Conservation (phyloP, 2,797 vertebrate species). For the Rachycentron canadum region DNA sequence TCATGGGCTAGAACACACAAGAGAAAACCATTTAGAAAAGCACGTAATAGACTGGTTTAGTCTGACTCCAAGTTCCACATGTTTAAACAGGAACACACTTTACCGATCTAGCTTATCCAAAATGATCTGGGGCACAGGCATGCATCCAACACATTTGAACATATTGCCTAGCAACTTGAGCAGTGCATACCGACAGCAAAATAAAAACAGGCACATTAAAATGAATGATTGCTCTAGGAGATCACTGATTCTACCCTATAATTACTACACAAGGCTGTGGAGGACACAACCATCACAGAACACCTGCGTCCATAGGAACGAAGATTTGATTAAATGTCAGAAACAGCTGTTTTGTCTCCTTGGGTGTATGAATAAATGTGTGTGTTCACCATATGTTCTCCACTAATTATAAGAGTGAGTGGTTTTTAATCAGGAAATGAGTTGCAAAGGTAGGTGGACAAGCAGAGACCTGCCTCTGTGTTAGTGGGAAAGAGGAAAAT, state of each 20-base stretch:
- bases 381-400: slow-evolving; percentile 50
- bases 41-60: neutral
- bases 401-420: slow-evolving; percentile 59
- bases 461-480: slow-evolving; percentile 43
- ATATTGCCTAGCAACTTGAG: slow-evolving; percentile 4
- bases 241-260: slow-evolving; percentile 43
- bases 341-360: slow-evolving; percentile 64
- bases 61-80: neutral
- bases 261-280: slow-evolving; percentile 40
- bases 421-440: slow-evolving; percentile 49
- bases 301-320: slow-evolving; percentile 52
- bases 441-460: slow-evolving; percentile 37
- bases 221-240: slow-evolving; percentile 21
- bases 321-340: slow-evolving; percentile 44
- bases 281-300: slow-evolving; percentile 43
- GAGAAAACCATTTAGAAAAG: slow-evolving; percentile 11
- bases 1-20: slow-evolving; percentile 89
- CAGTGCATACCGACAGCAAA: neutral
- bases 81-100: neutral
- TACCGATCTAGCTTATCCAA: neutral
- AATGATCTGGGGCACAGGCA: neutral
- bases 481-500: neutral
- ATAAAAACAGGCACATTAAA: slow-evolving; percentile 12
- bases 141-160: neutral
- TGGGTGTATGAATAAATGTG: slow-evolving; percentile 27